phyloP scores from a whole-genome alignment of 2,888 invertebrate species.

The Xestoiulus laeticollis region DNA sequence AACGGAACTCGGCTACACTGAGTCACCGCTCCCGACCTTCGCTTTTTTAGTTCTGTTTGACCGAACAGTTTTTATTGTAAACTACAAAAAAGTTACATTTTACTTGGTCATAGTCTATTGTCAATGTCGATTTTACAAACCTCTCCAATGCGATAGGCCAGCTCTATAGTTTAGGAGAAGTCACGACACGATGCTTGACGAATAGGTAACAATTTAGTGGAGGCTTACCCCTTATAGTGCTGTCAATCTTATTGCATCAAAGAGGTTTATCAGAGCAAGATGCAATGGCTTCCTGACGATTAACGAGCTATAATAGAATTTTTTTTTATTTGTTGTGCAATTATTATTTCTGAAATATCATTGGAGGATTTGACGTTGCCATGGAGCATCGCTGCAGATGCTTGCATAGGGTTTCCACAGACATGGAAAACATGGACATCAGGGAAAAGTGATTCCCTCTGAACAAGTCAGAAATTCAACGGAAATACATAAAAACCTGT shows the following conservation, averaged over 20 bases:
- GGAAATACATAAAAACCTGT: no score
- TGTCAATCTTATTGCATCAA: background rate
- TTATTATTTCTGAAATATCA: background rate
- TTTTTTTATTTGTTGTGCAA: background rate
- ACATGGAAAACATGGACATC: no score
- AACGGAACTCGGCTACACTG: conserved; percentile 42
- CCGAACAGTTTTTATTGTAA: conserved; percentile 45
- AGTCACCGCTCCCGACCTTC: conserved; percentile 51
- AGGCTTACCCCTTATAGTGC: background rate
- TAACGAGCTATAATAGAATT: no score
- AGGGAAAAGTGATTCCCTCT: no score
- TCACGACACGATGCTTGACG: background rate
- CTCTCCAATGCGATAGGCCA: background rate
- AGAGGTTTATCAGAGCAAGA: conserved; percentile 29
- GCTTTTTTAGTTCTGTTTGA: conserved; percentile 49
- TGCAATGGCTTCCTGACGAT: conserved; percentile 27
- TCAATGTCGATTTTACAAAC: conserved; percentile 31
- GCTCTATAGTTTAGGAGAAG: background rate
- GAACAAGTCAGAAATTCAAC: no score
- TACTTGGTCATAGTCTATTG: conserved; percentile 48
- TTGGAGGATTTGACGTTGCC: background rate
- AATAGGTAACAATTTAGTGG: conserved; percentile 10
- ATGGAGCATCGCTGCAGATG: background rate
- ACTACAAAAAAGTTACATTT: conserved; percentile 4
- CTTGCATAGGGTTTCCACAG: no score